Base-by-base conservation (phyloP, 2,797 vertebrate species). In the Mus caroli region DNA sequence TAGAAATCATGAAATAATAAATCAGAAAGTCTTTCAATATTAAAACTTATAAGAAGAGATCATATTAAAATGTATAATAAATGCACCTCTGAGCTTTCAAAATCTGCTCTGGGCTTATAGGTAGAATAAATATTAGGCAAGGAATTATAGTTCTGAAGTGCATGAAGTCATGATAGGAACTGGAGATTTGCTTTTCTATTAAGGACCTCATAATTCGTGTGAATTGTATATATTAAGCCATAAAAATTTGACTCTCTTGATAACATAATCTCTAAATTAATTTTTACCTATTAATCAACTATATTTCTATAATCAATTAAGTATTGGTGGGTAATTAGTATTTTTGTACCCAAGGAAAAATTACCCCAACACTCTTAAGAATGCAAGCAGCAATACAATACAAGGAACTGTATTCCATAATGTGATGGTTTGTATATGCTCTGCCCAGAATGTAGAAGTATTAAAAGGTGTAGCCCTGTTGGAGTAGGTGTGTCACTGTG, bases 91-190 rank as follows among this genome's bases (percentile, higher is more conserved):
- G 31, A 91, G 24, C 6, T 89, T 86, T 87, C 31, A 76, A 34
- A 84, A 95, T 91, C 5, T 95, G 34, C 60, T 94, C 62, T 87
- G 77, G 46, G 15, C 40, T 62, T 78, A 3, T 37, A 52, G n/a
- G 46, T 83, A 91, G 28, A 90, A 96, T 87, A 95, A 54, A 88
- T 77, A 71, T 22, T 93, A 13, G 40, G 3, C 34, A 91, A 96
- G 46, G 15, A 95, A 71, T 3, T 89, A 56, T 43, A 64, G 28
- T 58, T 2, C 10, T 69, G 0, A 56, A 88, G 26, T 67, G 78
- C 11, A 6, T 94, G 37, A n/a, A 96, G 7, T 43, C 46, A 82
- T 37, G 76, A 83, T 83, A 83, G 78, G 80, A 91, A 62, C 9
- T 83, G 20, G 19, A 96, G n/a, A 67, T 86, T 89, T 69, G 24